Base-by-base conservation (phyloP, 92 coral and sea anemone genomes). In the Scolanthus callimorphus region DNA sequence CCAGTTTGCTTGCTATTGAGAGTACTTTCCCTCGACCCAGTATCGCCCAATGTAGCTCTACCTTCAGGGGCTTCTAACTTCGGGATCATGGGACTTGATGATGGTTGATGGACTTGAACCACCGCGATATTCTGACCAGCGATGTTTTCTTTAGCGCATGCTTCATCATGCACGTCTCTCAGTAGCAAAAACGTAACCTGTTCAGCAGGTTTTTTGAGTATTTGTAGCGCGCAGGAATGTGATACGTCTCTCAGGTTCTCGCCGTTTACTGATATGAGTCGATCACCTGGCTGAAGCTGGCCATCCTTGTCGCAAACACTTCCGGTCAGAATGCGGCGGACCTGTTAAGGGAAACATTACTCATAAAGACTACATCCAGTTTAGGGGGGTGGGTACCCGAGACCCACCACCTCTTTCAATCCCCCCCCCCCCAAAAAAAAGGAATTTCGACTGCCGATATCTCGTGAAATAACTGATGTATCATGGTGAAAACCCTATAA, bases 251-350 rank as follows among this genome's bases (percentile, higher is more conserved):
- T 77, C 26, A 94, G 69, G 31, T 64, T 63, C 51, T 76, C 85
- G 25, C 85, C 90, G 26, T 94, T 94, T 4, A 94, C 79, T 8
- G 99, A 80, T 29, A 94, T 81, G 19, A 94, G 75, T 48, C 81
- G 67, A 64, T 94, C 99, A 17, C 90, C 95, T 4, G 78, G 72
- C 3, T 57, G 69, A 19, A 94, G 77, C 26, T 78, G 76, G 4
- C 99, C 95, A 68, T 86, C 83, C 48, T 77, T 75, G 24, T 90
- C 94, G 51, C 90, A 84, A 20, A 85, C 90, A 52, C 95, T 85
- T 3, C 95, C 99, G 22, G 96, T 62, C 1, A 88, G 48, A 10
- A 94, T 62, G 31, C 95, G 90, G n/a, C 99, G 96, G 44, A 94
- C 74, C 99, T 94, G n/a, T n/a, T n/a, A n/a, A n/a, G n/a, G n/a